phyloP scores from a whole-genome alignment of 2,888 invertebrate genomes.

The Thereva nobilitata region DNA sequence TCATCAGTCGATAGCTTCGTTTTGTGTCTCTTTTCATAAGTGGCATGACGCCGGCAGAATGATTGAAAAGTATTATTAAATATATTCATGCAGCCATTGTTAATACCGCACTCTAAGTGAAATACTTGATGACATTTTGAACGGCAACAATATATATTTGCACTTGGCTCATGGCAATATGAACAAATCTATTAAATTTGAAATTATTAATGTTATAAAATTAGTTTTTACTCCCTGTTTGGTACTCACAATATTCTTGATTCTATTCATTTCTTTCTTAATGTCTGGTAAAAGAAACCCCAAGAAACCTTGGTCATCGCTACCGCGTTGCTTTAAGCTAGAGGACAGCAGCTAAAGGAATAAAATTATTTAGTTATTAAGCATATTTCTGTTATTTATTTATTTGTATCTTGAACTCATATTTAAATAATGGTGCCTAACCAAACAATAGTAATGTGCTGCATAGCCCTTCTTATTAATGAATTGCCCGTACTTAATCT shows the following conservation, averaged over 20 bases:
- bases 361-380: not conserved
- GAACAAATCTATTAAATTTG: conserved; percentile 64
- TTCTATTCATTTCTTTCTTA: conserved; percentile 66
- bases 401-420: too few species aligned
- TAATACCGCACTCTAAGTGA: conserved; percentile 75
- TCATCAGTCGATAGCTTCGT: conserved; percentile 40
- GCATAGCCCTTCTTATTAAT: conserved; percentile 63
- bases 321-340: conserved; percentile 69
- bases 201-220: too few species aligned
- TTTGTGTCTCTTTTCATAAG: not conserved
- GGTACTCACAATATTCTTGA: conserved; percentile 63
- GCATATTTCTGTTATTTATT: too few species aligned
- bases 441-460: conserved; percentile 78
- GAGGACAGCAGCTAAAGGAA: conserved; percentile 70
- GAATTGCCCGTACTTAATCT: conserved; percentile 63
- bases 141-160: conserved; percentile 74
- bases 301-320: conserved; percentile 70
- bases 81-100: conserved; percentile 66
- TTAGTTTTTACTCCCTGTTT: not conserved
- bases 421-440: conserved; percentile 54
- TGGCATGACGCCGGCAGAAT: conserved; percentile 49
- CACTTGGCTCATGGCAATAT: conserved; percentile 68
- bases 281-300: conserved; percentile 76
- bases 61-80: conserved; percentile 66
- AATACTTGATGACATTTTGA: conserved; percentile 68